Evolutionary conservation across 2,797 vertebrate species (phyloP), one percentile per base, ranked within the genome.

Genomic region (Cheirogaleus major): DNA sequence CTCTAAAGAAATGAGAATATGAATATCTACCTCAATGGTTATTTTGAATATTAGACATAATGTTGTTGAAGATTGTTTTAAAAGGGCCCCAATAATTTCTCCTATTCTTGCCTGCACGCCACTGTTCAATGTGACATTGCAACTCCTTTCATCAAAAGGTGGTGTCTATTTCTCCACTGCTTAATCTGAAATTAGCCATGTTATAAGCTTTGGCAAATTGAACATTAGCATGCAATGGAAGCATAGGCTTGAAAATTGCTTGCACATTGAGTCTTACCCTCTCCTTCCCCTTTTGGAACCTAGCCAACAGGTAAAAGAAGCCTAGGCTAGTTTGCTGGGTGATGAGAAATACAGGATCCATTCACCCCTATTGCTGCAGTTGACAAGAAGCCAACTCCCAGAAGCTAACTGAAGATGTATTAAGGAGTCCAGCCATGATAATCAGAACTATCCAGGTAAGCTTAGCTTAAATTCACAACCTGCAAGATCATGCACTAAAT

Each of bases 211-310:
- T 73, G 61, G 9, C 22, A 59, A 95, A 80, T 43, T 38, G 43
- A 75, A 90, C 35, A 80, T 55, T 63, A 94, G 17, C 80, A 89
- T 92, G 38, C 25, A 95, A 59, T 91, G 14, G 18, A 92, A 86
- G 15, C 5, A 61, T 45, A 92, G 35, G 10, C 12, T 73, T 90
- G 13, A 78, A 82, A 94, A 48, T 9, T 89, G 41, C 8, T 96
- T 48, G 9, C 12, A 72, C 20, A 20, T 82, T 92, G 43, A 50
- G 35, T 88, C n/a, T 41, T 85, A 7, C n/a, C 50, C 4, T 82
- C 7, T 52, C 18, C 22, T 84, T 85, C 30, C 43, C n/a, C 11
- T 25, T 79, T 89, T 87, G 23, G 2, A 50, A 75, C 20, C 10
- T 72, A 86, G 20, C 14, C 43, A 83, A 17, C 57, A 87, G 67